Conservation (phyloP, 2,113 vertebrate species). For the Seriola rivoliana region DNA sequence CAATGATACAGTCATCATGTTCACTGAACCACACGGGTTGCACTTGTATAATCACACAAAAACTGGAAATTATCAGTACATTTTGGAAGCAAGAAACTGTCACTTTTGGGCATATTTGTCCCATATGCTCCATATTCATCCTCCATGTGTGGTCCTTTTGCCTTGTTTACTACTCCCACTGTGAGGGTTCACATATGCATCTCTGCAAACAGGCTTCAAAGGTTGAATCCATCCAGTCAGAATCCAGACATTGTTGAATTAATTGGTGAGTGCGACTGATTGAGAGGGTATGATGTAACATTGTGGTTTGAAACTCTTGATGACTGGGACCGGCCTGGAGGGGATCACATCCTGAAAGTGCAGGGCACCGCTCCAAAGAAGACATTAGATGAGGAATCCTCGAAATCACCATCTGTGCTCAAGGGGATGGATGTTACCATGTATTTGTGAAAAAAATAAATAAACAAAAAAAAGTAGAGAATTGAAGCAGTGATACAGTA, state of each 20-base stretch:
- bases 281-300: slow-evolving; percentile 67
- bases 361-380: slow-evolving; percentile 65
- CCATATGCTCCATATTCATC: slow-evolving; percentile 21
- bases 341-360: slow-evolving; percentile 67
- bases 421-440: slow-evolving; percentile 66
- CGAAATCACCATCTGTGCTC: slow-evolving; percentile 62
- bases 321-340: slow-evolving; percentile 68
- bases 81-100: slow-evolving; percentile 20
- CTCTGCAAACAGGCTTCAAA: slow-evolving; percentile 58
- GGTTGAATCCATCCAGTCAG: slow-evolving; percentile 58
- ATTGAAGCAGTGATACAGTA: slow-evolving; percentile 50
- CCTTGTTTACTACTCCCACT: slow-evolving; percentile 42
- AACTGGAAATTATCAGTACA: neutral
- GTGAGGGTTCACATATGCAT: slow-evolving; percentile 44
- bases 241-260: slow-evolving; percentile 58
- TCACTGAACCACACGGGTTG: neutral
- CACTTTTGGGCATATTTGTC: slow-evolving; percentile 55
- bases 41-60: slow-evolving; percentile 3
- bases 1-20: slow-evolving; percentile 35
- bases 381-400: slow-evolving; percentile 71
- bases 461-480: neutral
- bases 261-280: slow-evolving; percentile 65
- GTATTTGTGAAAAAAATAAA: slow-evolving; percentile 47
- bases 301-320: slow-evolving; percentile 55
- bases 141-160: slow-evolving; percentile 16